Conservation (phyloP, 2,113 vertebrate species). For the Malurus alboscapulatus region DNA sequence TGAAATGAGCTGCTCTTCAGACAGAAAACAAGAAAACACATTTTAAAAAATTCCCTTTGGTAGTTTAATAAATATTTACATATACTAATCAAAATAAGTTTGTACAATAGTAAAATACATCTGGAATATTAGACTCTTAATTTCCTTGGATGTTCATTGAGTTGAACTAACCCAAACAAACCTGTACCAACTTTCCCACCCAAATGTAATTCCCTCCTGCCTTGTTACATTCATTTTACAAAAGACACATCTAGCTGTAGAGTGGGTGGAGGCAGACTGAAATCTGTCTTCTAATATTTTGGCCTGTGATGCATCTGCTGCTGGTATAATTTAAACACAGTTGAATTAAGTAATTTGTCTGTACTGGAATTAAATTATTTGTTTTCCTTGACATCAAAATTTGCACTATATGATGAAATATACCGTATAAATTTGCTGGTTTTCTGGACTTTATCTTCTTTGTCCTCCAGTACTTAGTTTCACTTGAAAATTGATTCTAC, state of each 20-base stretch:
- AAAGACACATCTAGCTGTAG: not conserved
- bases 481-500: not conserved
- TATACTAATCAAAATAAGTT: not conserved
- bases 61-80: not conserved
- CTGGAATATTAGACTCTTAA: not conserved
- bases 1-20: not conserved
- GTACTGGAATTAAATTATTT: not conserved
- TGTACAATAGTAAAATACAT: not conserved
- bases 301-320: not conserved
- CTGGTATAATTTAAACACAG: not conserved
- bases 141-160: not conserved
- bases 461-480: not conserved
- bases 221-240: not conserved
- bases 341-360: not conserved
- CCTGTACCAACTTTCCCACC: not conserved
- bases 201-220: not conserved
- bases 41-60: not conserved
- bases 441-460: not conserved
- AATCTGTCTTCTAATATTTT: not conserved
- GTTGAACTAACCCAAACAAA: not conserved
- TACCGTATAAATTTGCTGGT: not conserved
- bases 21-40: not conserved
- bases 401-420: not conserved
- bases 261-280: not conserved
- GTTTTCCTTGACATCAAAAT: not conserved